These are phyloP conservation scores for Canis aureus DNA, from an alignment of 2,113 vertebrate species.

Conservation along the genomic window DNA sequence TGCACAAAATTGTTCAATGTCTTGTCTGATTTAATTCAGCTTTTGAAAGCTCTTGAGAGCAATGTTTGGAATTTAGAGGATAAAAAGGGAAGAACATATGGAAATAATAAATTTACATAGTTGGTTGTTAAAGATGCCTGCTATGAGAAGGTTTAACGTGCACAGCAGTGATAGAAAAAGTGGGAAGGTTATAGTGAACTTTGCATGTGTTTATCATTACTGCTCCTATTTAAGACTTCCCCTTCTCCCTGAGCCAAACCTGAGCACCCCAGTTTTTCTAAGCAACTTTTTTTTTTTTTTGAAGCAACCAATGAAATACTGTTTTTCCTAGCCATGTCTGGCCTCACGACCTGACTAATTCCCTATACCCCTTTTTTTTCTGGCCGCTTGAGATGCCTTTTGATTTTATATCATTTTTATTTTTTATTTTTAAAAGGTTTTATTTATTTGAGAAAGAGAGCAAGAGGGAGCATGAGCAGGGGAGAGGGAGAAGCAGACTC, in stretches of 20 bases:
- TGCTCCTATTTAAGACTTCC: slow-evolving; percentile 62
- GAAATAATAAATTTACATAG: slow-evolving; percentile 75
- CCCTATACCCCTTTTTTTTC: neutral
- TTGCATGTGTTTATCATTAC: slow-evolving; percentile 68
- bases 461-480: no score
- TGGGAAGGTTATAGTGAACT: neutral
- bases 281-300: neutral
- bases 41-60: slow-evolving; percentile 66
- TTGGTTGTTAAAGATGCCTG: slow-evolving; percentile 71
- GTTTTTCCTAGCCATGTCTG: neutral
- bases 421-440: neutral
- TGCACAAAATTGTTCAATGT: slow-evolving; percentile 45
- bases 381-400: neutral
- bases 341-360: neutral
- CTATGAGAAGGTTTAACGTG: slow-evolving; percentile 40
- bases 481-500: no score
- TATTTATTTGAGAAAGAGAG: no score
- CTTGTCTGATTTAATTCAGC: slow-evolving; percentile 69
- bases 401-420: neutral
- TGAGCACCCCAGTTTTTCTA: slow-evolving; percentile 19
- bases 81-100: slow-evolving; percentile 62
- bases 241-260: slow-evolving; percentile 29
- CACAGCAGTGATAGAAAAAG: slow-evolving; percentile 18
- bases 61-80: slow-evolving; percentile 67
- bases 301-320: neutral